Conservation (phyloP, 2,888 invertebrate genomes). For the Cephalotes varians region DNA sequence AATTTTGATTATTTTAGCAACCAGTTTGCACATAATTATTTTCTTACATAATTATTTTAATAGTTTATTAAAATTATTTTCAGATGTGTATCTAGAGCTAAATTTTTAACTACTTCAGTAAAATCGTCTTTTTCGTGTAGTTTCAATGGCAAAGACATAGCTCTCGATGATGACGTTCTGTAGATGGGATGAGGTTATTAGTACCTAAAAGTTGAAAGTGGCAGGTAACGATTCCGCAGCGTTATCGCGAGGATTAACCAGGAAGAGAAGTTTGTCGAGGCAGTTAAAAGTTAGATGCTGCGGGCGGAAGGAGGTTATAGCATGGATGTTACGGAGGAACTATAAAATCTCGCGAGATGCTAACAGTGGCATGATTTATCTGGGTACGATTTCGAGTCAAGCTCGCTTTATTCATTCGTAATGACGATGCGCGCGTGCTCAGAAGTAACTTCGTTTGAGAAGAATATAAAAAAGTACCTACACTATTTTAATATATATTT, state of each 20-base stretch:
- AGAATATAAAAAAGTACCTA: conserved; percentile 9
- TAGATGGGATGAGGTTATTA: conserved; percentile 51
- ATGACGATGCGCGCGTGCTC: not conserved
- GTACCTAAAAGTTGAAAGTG: conserved; percentile 55
- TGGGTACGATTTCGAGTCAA: conserved; percentile 57
- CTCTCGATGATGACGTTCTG: conserved; percentile 58
- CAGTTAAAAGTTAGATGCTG: conserved; percentile 71
- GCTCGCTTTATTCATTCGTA: conserved; percentile 32
- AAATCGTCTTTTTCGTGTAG: not conserved
- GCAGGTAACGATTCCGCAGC: conserved; percentile 59
- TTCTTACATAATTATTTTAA: too few species aligned
- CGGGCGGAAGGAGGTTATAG: conserved; percentile 34
- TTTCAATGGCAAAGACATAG: not conserved
- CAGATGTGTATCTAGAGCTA: too few species aligned
- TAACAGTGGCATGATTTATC: conserved; percentile 62
- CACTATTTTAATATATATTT: not conserved
- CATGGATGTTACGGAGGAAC: conserved; percentile 29
- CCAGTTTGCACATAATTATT: too few species aligned
- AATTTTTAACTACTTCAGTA: too few species aligned
- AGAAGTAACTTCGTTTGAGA: not conserved
- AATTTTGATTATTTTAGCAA: too few species aligned
- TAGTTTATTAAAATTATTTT: too few species aligned
- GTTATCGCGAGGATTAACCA: conserved; percentile 61
- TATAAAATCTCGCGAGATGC: conserved; percentile 62
- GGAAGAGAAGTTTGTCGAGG: conserved; percentile 62